Evolutionary conservation across 2,113 vertebrate species (phyloP).

Genomic region (Sebastes fasciatus): DNA sequence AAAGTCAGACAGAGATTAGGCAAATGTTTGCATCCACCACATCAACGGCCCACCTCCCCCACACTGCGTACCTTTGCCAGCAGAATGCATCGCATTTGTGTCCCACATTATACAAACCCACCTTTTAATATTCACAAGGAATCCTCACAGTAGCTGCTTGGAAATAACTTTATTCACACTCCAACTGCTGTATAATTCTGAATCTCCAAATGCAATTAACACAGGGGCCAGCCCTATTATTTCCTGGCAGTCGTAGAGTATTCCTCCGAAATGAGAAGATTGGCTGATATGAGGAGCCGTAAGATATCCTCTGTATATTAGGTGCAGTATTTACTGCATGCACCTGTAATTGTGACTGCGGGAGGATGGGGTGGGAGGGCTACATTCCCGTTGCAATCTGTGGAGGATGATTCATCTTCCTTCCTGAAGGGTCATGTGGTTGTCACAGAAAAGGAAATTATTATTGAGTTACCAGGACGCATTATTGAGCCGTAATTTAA

Average conservation of each 20-base stretch:
- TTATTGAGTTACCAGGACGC: constrained; percentile 30
- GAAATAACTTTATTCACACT: constrained; percentile 70
- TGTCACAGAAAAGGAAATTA: constrained; percentile 46
- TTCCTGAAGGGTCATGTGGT: constrained; percentile 39
- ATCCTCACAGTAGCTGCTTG: constrained; percentile 50
- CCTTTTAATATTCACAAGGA: constrained; percentile 73
- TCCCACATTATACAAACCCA: constrained; percentile 31
- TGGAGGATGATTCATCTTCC: constrained; percentile 18
- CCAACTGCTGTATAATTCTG: constrained; percentile 58
- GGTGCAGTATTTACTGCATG: constrained; percentile 45
- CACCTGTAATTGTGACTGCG: constrained; percentile 30
- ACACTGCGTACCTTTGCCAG: constrained; percentile 17
- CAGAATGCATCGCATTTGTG: constrained; percentile 37
- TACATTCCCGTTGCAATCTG: constrained; percentile 2
- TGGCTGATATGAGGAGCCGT: constrained; percentile 57
- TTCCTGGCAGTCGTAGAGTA: constrained; percentile 57
- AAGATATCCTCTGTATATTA: constrained; percentile 12
- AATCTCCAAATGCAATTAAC: constrained; percentile 79
- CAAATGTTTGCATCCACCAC: constrained; percentile 38
- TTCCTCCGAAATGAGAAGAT: constrained; percentile 72
- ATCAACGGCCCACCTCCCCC: constrained; percentile 11
- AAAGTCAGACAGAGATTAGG: constrained; percentile 41
- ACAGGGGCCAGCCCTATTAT: constrained; percentile 72
- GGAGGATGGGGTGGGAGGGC: neutral
- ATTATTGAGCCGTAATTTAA: constrained; percentile 27